These are phyloP conservation scores for Musca domestica DNA, from an alignment of 1,140 invertebrate genomes.

Conservation along the genomic window DNA sequence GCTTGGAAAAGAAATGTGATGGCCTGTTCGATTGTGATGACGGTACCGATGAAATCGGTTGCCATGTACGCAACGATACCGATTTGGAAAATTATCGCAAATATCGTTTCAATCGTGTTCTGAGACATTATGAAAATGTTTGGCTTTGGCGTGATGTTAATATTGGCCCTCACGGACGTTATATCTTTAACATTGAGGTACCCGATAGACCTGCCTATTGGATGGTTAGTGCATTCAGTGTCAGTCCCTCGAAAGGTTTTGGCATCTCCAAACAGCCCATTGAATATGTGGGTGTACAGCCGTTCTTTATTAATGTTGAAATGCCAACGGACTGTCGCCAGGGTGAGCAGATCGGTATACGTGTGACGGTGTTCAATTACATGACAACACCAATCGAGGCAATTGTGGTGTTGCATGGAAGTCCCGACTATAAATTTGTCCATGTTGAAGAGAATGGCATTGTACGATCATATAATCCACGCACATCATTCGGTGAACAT, in stretches of 20 bases:
- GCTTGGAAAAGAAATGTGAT: conserved; percentile 75
- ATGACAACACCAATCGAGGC: conserved; percentile 80
- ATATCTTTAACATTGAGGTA: conserved; percentile 83
- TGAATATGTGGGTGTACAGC: conserved; percentile 79
- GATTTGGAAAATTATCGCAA: conserved; percentile 73
- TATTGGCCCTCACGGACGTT: conserved; percentile 85
- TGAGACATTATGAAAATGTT: conserved; percentile 87
- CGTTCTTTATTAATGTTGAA: conserved; percentile 94
- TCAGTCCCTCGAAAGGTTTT: conserved; percentile 81
- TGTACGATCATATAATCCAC: conserved; percentile 78
- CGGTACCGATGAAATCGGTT: conserved; percentile 83
- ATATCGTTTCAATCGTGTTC: conserved; percentile 79
- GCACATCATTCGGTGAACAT: conserved; percentile 86
- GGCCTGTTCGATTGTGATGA: conserved; percentile 75
- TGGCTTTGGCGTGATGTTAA: conserved; percentile 95
- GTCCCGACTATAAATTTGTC: conserved; percentile 88
- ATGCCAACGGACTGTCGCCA: conserved; percentile 79
- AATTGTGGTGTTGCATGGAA: conserved; percentile 81
- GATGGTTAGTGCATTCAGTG: conserved; percentile 89
- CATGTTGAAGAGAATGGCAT: conserved; percentile 89
- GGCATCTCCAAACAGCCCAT: conserved; percentile 79
- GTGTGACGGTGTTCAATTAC: conserved; percentile 93
- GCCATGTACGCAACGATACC: conserved; percentile 61
- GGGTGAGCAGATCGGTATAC: conserved; percentile 90
- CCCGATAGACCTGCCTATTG: conserved; percentile 82